Conservation (phyloP, 2,797 vertebrate species). For the Oceanodroma leucorhoa region DNA sequence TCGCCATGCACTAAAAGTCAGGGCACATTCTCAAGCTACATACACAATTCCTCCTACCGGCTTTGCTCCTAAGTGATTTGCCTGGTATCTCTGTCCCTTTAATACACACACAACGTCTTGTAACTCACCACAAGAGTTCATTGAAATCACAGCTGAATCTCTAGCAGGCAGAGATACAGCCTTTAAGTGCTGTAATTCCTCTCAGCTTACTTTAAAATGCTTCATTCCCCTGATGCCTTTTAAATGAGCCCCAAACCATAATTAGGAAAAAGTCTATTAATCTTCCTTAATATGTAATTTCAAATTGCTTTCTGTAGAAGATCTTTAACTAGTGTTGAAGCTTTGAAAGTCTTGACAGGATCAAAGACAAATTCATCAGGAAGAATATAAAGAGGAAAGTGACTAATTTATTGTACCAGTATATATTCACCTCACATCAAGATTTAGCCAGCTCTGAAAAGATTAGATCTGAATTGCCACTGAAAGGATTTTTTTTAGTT, state of each 20-base stretch:
- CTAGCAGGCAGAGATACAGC: neutral
- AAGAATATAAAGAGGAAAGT: neutral
- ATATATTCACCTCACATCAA: neutral
- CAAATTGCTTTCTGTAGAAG: neutral
- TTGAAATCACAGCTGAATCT: neutral
- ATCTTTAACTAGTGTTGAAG: neutral
- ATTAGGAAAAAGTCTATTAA: neutral
- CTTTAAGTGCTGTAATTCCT: neutral
- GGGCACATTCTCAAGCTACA: neutral
- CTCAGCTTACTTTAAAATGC: neutral
- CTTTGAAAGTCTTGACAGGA: neutral
- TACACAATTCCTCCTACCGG: neutral
- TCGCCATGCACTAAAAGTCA: neutral
- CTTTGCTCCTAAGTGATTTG: neutral
- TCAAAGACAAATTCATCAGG: neutral
- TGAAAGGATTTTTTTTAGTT: neutral
- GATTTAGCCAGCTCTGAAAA: neutral
- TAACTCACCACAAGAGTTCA: neutral
- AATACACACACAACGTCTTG: rapidly evolving
- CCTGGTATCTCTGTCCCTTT: neutral
- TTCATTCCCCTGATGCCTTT: neutral
- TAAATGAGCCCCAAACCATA: neutral
- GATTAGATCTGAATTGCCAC: neutral
- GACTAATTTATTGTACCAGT: neutral
- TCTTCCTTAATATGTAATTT: neutral